These are phyloP conservation scores for Nicator chloris DNA, from an alignment of 2,113 vertebrate species.

Conservation along the genomic window DNA sequence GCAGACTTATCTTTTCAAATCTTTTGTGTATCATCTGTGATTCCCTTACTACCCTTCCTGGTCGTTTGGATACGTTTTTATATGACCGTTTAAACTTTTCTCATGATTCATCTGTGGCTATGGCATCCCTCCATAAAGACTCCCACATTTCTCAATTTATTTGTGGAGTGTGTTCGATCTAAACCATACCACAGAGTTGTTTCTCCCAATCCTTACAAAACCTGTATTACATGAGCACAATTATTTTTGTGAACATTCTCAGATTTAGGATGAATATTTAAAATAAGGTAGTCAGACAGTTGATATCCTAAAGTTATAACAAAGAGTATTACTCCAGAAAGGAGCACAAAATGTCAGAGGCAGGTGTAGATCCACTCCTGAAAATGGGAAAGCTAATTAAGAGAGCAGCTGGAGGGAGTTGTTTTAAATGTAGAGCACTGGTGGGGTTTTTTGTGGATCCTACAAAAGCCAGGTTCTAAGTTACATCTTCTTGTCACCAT, in stretches of 20 bases:
- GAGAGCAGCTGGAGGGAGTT: background rate
- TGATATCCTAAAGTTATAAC: background rate
- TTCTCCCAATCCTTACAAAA: conserved; percentile 11
- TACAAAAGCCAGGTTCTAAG: background rate
- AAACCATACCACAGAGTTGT: conserved; percentile 22
- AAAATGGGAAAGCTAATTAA: background rate
- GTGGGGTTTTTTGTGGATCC: background rate
- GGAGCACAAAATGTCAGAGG: background rate
- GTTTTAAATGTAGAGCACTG: background rate
- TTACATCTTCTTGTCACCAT: conserved; percentile 5
- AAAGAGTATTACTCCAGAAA: background rate
- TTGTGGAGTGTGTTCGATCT: conserved; percentile 1
- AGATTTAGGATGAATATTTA: background rate
- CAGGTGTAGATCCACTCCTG: background rate
- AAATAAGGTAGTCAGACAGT: background rate
- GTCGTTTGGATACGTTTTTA: background rate
- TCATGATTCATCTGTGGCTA: conserved; percentile 25
- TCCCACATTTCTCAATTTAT: conserved; percentile 27
- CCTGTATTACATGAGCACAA: background rate
- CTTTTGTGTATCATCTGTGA: background rate
- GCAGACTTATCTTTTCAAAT: background rate
- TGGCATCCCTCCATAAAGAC: background rate
- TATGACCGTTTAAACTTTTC: background rate
- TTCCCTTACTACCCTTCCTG: background rate
- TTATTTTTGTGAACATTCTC: conserved; percentile 39